Evolutionary conservation across 1,140 invertebrate species (phyloP).

Genomic region (Drosophila miranda): DNA sequence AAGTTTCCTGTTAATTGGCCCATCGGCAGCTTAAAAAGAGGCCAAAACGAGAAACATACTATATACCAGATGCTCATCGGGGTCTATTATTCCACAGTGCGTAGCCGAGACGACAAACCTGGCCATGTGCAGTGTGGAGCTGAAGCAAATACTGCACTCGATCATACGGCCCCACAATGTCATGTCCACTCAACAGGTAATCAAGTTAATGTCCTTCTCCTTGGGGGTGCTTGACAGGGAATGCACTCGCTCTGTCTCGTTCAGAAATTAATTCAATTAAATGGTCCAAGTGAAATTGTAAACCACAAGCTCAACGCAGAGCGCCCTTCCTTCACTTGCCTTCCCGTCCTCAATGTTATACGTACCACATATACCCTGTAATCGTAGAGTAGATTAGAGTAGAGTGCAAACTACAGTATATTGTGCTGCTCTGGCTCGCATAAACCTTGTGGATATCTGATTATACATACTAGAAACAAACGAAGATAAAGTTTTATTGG

Average conservation of each 20-base stretch:
- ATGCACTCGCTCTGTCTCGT: no score
- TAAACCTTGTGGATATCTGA: no score
- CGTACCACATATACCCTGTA: no score
- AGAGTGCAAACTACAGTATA: no score
- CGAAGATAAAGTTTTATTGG: no score
- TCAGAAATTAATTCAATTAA: constrained; percentile 78
- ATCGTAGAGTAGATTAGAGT: no score
- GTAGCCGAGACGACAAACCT: constrained; percentile 88
- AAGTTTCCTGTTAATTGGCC: constrained; percentile 78
- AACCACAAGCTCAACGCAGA: constrained; percentile 22
- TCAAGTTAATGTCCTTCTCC: constrained; percentile 54
- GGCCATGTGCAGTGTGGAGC: constrained; percentile 88
- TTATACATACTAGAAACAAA: no score
- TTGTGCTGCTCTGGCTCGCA: no score
- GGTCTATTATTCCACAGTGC: constrained; percentile 83
- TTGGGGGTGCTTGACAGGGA: background rate
- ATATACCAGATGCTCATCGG: constrained; percentile 9
- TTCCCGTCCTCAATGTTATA: background rate
- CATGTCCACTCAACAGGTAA: constrained; percentile 82
- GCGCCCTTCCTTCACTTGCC: no score
- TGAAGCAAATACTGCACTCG: constrained; percentile 87
- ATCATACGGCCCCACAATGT: constrained; percentile 85
- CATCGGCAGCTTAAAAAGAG: background rate
- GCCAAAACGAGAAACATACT: constrained; percentile 6
- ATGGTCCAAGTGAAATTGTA: constrained; percentile 84